Conservation (phyloP, 2,888 invertebrate species). For the Napeogenes inachia region DNA sequence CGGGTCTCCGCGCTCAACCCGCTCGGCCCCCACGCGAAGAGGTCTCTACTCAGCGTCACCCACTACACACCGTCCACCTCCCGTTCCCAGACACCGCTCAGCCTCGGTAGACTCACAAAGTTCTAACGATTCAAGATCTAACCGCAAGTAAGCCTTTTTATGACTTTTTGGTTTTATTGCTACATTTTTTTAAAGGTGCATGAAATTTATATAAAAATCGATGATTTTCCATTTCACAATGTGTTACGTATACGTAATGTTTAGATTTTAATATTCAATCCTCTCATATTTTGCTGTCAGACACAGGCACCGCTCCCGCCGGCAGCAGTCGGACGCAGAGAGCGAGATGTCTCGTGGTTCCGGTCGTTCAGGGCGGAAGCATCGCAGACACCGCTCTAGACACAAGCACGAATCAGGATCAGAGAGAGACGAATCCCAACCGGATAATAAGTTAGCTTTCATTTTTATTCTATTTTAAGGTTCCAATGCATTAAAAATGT, state of each 20-base stretch:
- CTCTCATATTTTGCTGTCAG: constrained; percentile 50
- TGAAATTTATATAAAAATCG: background rate
- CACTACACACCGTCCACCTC: constrained; percentile 88
- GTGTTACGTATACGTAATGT: background rate
- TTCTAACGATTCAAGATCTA: constrained; percentile 89
- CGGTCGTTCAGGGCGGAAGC: constrained; percentile 86
- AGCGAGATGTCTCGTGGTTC: constrained; percentile 93
- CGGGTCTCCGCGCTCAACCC: constrained; percentile 87
- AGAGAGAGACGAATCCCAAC: constrained; percentile 81
- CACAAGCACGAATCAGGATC: constrained; percentile 86
- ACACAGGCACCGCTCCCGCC: constrained; percentile 87
- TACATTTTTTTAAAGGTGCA: background rate
- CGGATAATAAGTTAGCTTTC: constrained; percentile 62
- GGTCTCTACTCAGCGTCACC: constrained; percentile 85
- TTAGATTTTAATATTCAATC: background rate
- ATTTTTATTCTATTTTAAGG: no score
- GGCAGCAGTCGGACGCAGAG: constrained; percentile 91
- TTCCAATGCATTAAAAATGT: background rate
- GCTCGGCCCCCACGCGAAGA: constrained; percentile 85
- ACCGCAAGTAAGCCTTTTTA: constrained; percentile 78
- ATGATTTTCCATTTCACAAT: background rate
- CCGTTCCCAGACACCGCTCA: constrained; percentile 80
- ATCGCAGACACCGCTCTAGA: constrained; percentile 85
- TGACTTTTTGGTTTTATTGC: background rate
- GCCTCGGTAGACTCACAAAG: constrained; percentile 94